Base-by-base conservation (phyloP, 2,113 vertebrate species). In the Amphiprion ocellaris region DNA sequence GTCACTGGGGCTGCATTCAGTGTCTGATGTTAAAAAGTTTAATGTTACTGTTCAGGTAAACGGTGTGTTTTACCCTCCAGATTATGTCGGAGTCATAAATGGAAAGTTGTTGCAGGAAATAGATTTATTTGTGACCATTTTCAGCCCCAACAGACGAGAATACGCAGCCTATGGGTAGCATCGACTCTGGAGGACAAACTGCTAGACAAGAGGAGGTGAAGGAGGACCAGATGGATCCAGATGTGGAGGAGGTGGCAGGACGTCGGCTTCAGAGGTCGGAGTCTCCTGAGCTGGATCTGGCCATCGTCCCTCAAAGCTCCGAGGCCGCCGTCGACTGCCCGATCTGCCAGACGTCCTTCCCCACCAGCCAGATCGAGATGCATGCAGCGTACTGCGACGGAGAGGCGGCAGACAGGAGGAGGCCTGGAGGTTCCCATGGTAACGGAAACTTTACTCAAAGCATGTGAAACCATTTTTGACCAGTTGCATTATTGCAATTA, bases 311-410 rank as follows among this genome's bases (percentile, higher is more conserved):
- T 5, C 72, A 0, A 21, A 60, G 39, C 19, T 47, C 53, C 0
- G 24, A 72, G 19, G 17, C 68, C 54, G 41, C 56, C 1, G 86
- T 97, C 41, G 89, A 88, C 1, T 99, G 98, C 84, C 98, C 98
- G 0, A 89, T 99, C 26, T 99, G 98, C 77, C 95, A 94, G 81
- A 91, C 81, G 0, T 71, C 82, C 9, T 99, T 97, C 76, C 93
- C 96, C 1, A 74, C 56, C 0, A 54, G 72, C 0, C 86, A 94
- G 91, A 98, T 99, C 0, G 96, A 98, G 87, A 74, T 92, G 59
- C 98, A 99, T 19, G 97, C 98, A 0, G 98, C 97, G 73, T 96
- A 94, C 93, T 99, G 98, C 85, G 93, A 96, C 4, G 97, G 87
- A 79, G 75, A 66, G 56, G 69, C 28, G 15, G 59, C 72, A 15